Evolutionary conservation across 2,113 vertebrate species (phyloP).

Genomic region (Prolemur simus): DNA sequence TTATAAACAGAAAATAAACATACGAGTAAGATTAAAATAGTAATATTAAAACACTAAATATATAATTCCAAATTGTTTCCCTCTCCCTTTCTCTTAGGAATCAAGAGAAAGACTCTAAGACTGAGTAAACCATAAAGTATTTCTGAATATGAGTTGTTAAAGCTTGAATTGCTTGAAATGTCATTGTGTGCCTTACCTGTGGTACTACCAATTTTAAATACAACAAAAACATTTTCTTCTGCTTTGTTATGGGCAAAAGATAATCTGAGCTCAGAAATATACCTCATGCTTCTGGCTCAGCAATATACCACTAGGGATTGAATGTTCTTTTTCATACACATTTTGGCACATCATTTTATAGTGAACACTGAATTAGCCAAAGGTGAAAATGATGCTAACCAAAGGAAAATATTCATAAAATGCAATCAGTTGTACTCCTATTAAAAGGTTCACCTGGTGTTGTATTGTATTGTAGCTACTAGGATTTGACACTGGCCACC

Average conservation of each 20-base stretch:
- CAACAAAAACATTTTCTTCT: constrained; percentile 43
- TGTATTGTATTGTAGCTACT: not conserved
- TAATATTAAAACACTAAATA: not conserved
- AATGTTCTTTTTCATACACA: constrained; percentile 25
- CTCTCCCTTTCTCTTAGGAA: not conserved
- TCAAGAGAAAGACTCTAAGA: not conserved
- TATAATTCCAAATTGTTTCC: not conserved
- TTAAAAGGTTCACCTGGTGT: not conserved
- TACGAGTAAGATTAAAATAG: not conserved
- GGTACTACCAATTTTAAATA: constrained; percentile 39
- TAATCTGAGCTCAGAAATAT: constrained; percentile 52
- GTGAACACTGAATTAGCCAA: not conserved
- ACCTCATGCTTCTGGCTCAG: not conserved
- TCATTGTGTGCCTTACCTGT: constrained; percentile 14
- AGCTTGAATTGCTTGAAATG: constrained; percentile 38
- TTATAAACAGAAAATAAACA: not conserved
- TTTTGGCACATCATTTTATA: constrained; percentile 38
- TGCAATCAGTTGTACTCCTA: not conserved
- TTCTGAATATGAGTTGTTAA: constrained; percentile 47
- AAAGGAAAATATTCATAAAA: constrained; percentile 1
- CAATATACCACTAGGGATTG: not conserved
- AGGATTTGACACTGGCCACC: not conserved
- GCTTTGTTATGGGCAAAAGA: constrained; percentile 29
- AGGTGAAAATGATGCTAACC: not conserved
- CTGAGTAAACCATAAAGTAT: constrained; percentile 13